A percentile compares a stretch with the other conserved stretches of the same genome.
Evolutionary conservation across 2,888 invertebrate species (phyloP).

Genomic region (Cosmorhoe ocellata): DNA sequence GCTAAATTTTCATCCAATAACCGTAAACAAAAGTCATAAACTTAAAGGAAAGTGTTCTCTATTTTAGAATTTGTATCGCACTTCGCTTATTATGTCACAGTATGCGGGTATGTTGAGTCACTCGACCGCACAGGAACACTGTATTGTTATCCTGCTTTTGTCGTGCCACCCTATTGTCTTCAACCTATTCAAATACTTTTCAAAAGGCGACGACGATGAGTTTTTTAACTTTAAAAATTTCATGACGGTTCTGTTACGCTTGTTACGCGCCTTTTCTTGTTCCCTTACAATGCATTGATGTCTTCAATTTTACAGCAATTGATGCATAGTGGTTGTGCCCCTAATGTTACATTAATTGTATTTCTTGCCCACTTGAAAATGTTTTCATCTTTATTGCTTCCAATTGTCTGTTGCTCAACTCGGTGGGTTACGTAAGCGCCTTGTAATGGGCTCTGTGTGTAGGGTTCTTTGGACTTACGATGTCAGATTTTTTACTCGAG

Average conservation of each 20-base stretch:
- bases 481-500: constrained; percentile 32
- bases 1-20: constrained; percentile 9
- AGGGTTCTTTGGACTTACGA: constrained; percentile 64
- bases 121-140: constrained; percentile 68
- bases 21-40: constrained; percentile 24
- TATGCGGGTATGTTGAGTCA: constrained; percentile 66
- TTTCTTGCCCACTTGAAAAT: constrained; percentile 63
- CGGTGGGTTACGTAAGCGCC: constrained; percentile 62
- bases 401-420: constrained; percentile 74
- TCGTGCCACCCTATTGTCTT: constrained; percentile 68
- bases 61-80: constrained; percentile 14
- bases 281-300: constrained; percentile 41
- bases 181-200: constrained; percentile 63
- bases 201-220: constrained; percentile 48
- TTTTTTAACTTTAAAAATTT: constrained; percentile 49
- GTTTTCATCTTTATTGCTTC: constrained; percentile 70
- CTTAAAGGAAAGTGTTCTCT: constrained; percentile 28
- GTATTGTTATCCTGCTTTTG: constrained; percentile 71
- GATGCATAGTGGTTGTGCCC: constrained; percentile 45
- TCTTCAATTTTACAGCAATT: constrained; percentile 47
- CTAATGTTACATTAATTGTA: constrained; percentile 65
- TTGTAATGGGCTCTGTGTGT: constrained; percentile 59
- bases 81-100: constrained; percentile 42
- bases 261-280: constrained; percentile 42
- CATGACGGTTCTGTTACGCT: constrained; percentile 44